Evolutionary conservation across 2,888 invertebrate genomes (phyloP).

Genomic region (Anaspis maculata): DNA sequence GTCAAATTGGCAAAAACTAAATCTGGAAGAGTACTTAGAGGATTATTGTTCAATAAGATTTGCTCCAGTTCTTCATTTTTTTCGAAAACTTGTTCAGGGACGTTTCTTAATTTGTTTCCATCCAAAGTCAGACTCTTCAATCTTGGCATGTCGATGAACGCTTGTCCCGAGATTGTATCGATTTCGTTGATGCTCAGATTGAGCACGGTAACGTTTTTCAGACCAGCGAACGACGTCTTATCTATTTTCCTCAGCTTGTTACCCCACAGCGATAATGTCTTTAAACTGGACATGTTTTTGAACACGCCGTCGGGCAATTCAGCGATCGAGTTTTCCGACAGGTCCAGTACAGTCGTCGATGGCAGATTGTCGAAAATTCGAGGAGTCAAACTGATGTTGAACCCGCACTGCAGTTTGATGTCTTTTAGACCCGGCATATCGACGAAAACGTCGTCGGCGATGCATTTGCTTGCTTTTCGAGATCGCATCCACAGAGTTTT

Average conservation of each 20-base stretch:
- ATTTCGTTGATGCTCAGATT: not conserved
- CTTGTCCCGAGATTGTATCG: not conserved
- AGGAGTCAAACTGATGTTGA: too few relatives aligned
- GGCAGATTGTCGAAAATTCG: not conserved
- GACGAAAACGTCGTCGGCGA: not conserved
- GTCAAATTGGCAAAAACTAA: not conserved
- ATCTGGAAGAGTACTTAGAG: not conserved
- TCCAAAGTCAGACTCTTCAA: not conserved
- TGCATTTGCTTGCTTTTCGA: not conserved
- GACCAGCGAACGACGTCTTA: not conserved
- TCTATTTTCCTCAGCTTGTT: not conserved
- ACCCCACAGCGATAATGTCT: not conserved
- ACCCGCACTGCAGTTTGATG: too few relatives aligned
- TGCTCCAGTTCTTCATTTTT: not conserved
- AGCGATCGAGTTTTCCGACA: not conserved
- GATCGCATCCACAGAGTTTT: not conserved
- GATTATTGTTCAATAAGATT: not conserved
- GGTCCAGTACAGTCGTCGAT: not conserved
- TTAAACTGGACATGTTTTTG: not conserved
- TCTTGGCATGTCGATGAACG: not conserved
- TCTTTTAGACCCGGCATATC: not conserved
- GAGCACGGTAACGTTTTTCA: not conserved
- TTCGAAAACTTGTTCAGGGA: not conserved
- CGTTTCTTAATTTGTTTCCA: not conserved
- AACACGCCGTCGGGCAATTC: not conserved